Evolutionary conservation across 2,888 invertebrate genomes (phyloP), one percentile per base, ranked within the genome.

Genomic region (Drosophila infuscata): DNA sequence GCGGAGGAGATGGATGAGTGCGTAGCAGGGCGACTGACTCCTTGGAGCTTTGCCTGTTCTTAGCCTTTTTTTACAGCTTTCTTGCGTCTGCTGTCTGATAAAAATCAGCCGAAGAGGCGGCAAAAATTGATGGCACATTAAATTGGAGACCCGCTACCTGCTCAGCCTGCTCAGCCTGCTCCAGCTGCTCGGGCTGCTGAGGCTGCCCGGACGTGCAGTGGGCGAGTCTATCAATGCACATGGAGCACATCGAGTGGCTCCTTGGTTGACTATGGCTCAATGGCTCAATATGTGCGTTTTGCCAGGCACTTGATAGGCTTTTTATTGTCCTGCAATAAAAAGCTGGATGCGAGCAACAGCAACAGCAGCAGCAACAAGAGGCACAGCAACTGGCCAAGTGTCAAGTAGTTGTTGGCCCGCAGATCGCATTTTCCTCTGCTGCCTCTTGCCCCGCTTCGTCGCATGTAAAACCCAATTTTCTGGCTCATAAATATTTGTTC

Each of bases 41-140:
- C 70, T 76, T 62, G 58, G 30, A 59, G 54, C 30, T 51, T 60
- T 66, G 57, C 57, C 32, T 52, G 43, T 36, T 59, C 59, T 79
- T 65, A 70, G 70, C 72, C 67, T 76, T 74, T 81, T 76, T 83
- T 79, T 82, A 82, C 76, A 75, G 62, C 74, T 63, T 76, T 61
- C 70, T 61, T 56, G 65, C 63, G 54, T 74, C 70, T 81, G 69
- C 63, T 59, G 70, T 41, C 67, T 72, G 79, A 79, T 80, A 76
- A 76, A 74, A 79, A 76, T 79, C 74, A 65, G 65, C 56, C 73
- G 35, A 63, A 69, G 62, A 61, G 71, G 65, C 68, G 74, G 60
- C 54, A 81, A 85, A 88, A 83, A 85, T 87, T 86, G 88, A 88
- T 86, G 83, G 86, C 74, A 88, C 88, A 86, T 86, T 88, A 88